Evolutionary conservation across 2,113 vertebrate genomes (phyloP).

Genomic region (Plotosus lineatus): DNA sequence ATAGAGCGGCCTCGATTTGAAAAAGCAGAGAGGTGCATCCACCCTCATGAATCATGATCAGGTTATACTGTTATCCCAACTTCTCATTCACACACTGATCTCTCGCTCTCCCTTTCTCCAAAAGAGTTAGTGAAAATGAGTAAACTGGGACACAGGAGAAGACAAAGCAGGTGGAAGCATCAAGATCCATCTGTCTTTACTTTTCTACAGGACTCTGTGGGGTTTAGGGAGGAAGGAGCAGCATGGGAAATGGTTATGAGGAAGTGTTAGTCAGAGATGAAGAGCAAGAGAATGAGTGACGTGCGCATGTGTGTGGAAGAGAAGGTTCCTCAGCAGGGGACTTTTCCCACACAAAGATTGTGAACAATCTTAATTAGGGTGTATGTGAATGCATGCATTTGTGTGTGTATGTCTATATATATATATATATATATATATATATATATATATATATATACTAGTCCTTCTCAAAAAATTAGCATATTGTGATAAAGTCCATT

Average conservation of each 20-base stretch:
- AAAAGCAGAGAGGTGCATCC: constrained; percentile 33
- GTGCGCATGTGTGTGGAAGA: background rate
- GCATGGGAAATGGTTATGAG: background rate
- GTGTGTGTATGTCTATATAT: background rate
- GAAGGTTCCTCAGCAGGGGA: background rate
- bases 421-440: background rate
- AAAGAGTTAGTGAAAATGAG: background rate
- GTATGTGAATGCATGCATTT: background rate
- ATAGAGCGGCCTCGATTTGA: constrained; percentile 12
- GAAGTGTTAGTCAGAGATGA: constrained; percentile 20
- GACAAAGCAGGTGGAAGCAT: background rate
- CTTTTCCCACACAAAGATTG: constrained; percentile 1
- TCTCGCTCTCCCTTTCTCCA: constrained; percentile 35
- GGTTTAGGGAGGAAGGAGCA: background rate
- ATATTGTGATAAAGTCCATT: too few relatives aligned
- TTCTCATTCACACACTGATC: constrained; percentile 2
- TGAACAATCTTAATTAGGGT: constrained; percentile 21
- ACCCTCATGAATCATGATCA: constrained; percentile 10
- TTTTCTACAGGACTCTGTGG: background rate
- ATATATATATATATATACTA: too few relatives aligned
- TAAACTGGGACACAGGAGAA: constrained; percentile 34
- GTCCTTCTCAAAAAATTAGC: too few relatives aligned
- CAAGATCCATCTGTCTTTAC: constrained; percentile 29
- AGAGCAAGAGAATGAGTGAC: constrained; percentile 55
- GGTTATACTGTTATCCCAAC: background rate